Base-by-base conservation (phyloP, 2,113 vertebrate genomes). In the Pollachius pollachius region DNA sequence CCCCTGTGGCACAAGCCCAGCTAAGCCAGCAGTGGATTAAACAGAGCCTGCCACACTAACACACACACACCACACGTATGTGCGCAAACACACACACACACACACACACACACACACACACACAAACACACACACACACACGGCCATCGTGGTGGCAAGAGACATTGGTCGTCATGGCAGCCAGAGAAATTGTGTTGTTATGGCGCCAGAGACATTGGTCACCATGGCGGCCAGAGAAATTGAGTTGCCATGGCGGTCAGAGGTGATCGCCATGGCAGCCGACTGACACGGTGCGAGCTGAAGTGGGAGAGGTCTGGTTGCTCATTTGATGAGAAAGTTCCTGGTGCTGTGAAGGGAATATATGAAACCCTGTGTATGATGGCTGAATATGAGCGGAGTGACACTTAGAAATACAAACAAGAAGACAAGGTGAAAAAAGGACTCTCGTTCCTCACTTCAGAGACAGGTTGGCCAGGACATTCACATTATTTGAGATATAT, bases 11-110 rank as follows among this genome's bases (percentile, higher is more conserved):
- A 73, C 59, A 21, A 70, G 62, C 65, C 72, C 77, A 79, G 56
- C 67, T 71, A 61, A 48, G 19, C 63, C 74, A 77, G 74, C 78
- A 65, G 77, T 69, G 79, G 76, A 84, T 84, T 84, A 86, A 82
- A 67, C 62, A 71, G 71, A 76, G 52, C 15, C 56, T 71, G 59
- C 18, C 68, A 67, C 73, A 64, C 62, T 23, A 59, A 65, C 30
- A 70, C 65, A 69, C 21, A 65, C 58, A 72, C 62, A 61, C 64
- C 18, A 23, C 18, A 62, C 60, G 23, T 13, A 4, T 13, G 15
- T 13, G 16, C 52, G 15, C 52, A 56, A 8, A 56, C 54, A 57
- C 54, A 57, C 54, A 17, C 54, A 56, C 54, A 56, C 54, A 56
- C 54, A 56, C 54, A 56, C 54, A 56, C 17, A 56, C 54, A 56